Base-by-base conservation (phyloP, 2,888 invertebrate species). In the Leptopilina drosophilae region DNA sequence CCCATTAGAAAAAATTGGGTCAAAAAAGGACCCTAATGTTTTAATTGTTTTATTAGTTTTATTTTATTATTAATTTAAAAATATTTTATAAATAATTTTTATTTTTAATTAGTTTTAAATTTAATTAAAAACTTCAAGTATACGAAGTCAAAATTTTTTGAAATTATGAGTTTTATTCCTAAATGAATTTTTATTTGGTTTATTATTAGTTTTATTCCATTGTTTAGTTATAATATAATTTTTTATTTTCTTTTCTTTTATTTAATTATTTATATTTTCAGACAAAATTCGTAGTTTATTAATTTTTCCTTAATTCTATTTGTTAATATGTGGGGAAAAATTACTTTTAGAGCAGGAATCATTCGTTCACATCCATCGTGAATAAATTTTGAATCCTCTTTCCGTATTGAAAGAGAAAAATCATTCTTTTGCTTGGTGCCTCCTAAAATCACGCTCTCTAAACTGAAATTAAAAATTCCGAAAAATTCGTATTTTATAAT, bases 391-490 rank as follows among this genome's bases (percentile, higher is more conserved):
- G 93, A 93, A 85, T 97, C 96, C 3, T 89, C 84, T 0, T 91
- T 88, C 76, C 93, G 92, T 0, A 94, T 88, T 1, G 90, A 88
- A 0, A 90, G 90, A 88, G 94, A 94, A 90, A 93, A 95, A 86
- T 96, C 93, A 76, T 93, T 89, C 82, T 93, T 92, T 89, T 97
- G 96, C 83, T 95, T 94, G 0, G 97, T 97, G 0, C 97, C 97
- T 1, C 97, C 97, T 62, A 97, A 89, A 20, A 96, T 93, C 0
- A 95, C 94, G 1, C 90, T 92, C n/a, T 95, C 92, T 0, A 92
- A 92, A 87, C 96, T 96, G 85, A 84, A 82, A 79, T 73, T 62
- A 79, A 26, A 20, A 15, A 15, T 15, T 20, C 20, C 66, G 49
- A 79, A 26, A 20, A 15, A 8, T 64, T 64, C 80, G 42, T 67